Evolutionary conservation across 2,888 invertebrate genomes (phyloP), one percentile per base, ranked within the genome.

Genomic region (Tolmerus cingulatus): DNA sequence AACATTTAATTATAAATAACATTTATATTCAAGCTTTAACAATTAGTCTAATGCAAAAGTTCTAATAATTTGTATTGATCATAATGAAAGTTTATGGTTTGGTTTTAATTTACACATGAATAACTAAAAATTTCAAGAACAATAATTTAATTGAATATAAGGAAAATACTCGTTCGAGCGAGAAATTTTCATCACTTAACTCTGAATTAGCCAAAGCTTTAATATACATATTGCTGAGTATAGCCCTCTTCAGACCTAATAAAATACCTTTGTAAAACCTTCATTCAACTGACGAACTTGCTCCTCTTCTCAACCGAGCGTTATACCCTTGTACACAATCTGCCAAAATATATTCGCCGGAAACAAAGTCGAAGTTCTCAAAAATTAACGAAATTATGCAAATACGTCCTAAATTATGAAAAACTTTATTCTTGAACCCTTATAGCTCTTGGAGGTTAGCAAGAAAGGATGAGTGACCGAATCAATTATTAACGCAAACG

Each of bases 401-500:
- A 78, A 78, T 46, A 43, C 46, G 43, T 46, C 78, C 23, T 37
- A 40, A 40, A 76, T 14, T 78, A 43, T 78, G 40, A 78, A 78
- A 78, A 78, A 78, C 40, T 78, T 78, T 78, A 78, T 43, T 27
- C 37, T 78, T 78, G 12, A 27, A 23, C 66, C 66, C 27, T 23
- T 23, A n/a, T 16, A 66, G 27, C 27, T 66, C 12, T 66, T 12
- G 51, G 51, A 30, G 19, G 43, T 9, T 43, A 43, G 46, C 23
- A 78, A 19, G 27, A 14, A 27, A 27, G 51, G 51, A 79, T 79
- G 27, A 23, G 30, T 51, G n/a, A 14, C 46, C 46, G 51, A 79
- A 46, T 79, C 79, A 79, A 79, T 79, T 79, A 79, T 79, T 79
- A 79, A 79, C 30, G 51, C 51, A 79, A 79, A 79, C 27, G 79